phyloP scores from a whole-genome alignment of 2,888 invertebrate species.

The Apamea monoglypha region DNA sequence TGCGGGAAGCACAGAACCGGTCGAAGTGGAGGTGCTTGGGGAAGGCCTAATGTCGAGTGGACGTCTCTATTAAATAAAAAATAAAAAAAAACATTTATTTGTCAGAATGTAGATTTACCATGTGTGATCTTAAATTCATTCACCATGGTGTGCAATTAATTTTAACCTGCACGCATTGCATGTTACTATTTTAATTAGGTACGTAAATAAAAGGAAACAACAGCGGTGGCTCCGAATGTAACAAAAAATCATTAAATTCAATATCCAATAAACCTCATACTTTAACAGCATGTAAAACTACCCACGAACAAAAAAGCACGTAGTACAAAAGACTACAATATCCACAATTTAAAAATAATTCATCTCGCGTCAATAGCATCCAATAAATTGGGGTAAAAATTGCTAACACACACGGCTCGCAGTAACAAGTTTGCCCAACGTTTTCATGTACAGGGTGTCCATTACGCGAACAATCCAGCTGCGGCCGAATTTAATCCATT shows the following conservation, averaged over 20 bases:
- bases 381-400: slow-evolving; percentile 65
- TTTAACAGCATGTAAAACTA: slow-evolving; percentile 9
- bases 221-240: background rate
- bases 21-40: too few relatives aligned
- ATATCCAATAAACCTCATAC: slow-evolving; percentile 3
- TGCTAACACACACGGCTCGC: slow-evolving; percentile 60
- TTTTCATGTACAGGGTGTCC: slow-evolving; percentile 79
- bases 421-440: slow-evolving; percentile 75
- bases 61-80: too few relatives aligned
- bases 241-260: background rate
- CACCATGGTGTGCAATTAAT: too few relatives aligned
- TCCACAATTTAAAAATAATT: slow-evolving; percentile 51
- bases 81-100: too few relatives aligned
- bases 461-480: slow-evolving; percentile 84
- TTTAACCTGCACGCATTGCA: too few relatives aligned
- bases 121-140: too few relatives aligned
- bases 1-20: too few relatives aligned
- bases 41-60: too few relatives aligned
- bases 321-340: slow-evolving; percentile 30
- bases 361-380: slow-evolving; percentile 40
- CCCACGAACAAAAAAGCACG: background rate
- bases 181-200: too few relatives aligned
- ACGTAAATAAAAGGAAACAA: background rate
- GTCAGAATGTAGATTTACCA: too few relatives aligned
- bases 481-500: slow-evolving; percentile 86